Evolutionary conservation across 2,888 invertebrate species (phyloP).

Genomic region (Caenorhabditis sp.): DNA sequence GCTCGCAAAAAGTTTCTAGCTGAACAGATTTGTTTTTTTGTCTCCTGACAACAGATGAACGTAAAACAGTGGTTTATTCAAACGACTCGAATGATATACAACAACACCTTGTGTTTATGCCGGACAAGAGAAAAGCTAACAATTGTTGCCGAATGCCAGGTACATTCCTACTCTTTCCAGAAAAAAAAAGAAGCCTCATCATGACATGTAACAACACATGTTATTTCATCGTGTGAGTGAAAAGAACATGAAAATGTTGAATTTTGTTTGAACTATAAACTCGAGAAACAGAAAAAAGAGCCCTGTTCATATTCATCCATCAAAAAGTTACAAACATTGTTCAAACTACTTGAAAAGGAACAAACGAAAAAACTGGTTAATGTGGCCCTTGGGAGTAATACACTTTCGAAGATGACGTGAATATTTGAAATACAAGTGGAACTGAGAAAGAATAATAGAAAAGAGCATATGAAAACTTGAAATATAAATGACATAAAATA

Average conservation of each 20-base stretch:
- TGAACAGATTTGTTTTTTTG: no score
- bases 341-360: no score
- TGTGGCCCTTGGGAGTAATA: neutral
- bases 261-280: no score
- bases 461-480: neutral
- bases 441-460: neutral
- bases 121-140: neutral
- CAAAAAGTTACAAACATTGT: neutral
- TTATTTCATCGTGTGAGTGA: neutral
- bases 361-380: neutral
- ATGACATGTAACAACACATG: constrained; percentile 1
- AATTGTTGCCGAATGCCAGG: neutral
- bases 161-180: neutral
- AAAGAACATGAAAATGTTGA: neutral
- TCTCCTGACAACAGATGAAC: no score
- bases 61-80: no score
- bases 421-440: neutral
- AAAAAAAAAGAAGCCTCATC: neutral
- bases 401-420: neutral
- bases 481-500: neutral
- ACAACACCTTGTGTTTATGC: neutral
- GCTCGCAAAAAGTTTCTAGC: neutral
- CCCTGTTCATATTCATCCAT: neutral
- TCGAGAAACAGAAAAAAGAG: neutral
- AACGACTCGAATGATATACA: no score